Base-by-base conservation (phyloP, 2,888 invertebrate species). In the Aleiodes testaceus region DNA sequence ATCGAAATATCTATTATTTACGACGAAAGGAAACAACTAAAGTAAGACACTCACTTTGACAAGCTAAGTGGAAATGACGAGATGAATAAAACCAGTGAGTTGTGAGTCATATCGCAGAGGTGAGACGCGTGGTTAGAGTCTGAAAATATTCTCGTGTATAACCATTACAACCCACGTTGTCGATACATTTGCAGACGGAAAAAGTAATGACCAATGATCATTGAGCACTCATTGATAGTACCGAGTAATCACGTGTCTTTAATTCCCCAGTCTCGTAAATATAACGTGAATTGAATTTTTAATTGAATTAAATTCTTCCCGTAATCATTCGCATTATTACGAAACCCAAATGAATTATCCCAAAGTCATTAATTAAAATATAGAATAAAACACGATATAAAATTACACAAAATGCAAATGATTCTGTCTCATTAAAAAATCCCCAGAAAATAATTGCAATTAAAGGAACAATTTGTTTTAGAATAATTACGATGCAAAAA, bases 151-250 rank as follows among this genome's bases (percentile, higher is more conserved):
- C 18, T 50, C 26, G 66, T 49, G 66, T 59, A 55, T 53, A 20
- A 16, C 55, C 30, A 36, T 47, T 47, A 47, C 61, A 18, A 44
- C 61, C 36, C 49, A 63, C 45, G 70, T 61, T 49, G 66, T 42
- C 66, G 59, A 66, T 6, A 66, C 45, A 66, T 66, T 36, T 0
- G 5, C 18, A 42, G 50, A 7, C 69, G 14, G 79, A 49, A n/a
- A 75, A 82, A 80, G 70, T 80, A 76, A 75, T 82, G 82, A 59
- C 82, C 77, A 77, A 72, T 72, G 70, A 71, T 77, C 81, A 82
- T 82, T 82, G 76, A 81, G 72, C 70, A 65, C 55, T 73, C 82
- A 82, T 82, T 81, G 79, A 82, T 78, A 74, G 75, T 16, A 4
- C 70, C 64, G 12, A 64, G 50, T 14, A 20, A 12, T 50, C 14